Conservation (phyloP, 2,797 vertebrate species). For the Ceyx erithaca region DNA sequence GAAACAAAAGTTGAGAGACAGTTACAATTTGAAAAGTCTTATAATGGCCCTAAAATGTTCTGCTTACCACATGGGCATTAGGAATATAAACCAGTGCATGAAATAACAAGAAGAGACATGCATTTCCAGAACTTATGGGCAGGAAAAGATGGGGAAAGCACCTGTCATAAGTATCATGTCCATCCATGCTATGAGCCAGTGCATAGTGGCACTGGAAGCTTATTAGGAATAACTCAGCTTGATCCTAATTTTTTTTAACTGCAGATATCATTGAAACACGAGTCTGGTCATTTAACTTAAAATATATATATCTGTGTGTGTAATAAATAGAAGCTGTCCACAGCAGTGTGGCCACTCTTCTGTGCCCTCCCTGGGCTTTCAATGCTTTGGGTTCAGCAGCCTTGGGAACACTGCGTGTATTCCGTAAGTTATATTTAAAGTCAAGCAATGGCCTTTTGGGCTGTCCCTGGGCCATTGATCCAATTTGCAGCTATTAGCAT, state of each 20-base stretch:
- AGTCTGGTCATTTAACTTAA: not conserved
- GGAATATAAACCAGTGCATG: not conserved
- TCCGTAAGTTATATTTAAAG: constrained; percentile 10
- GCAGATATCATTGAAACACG: not conserved
- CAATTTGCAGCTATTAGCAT: constrained; percentile 72
- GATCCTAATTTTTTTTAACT: not conserved
- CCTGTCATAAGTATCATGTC: not conserved
- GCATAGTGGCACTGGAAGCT: not conserved
- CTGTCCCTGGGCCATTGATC: constrained; percentile 46
- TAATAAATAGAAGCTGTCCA: not conserved
- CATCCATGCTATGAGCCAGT: not conserved
- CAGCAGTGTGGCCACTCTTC: not conserved
- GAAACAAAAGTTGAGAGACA: not conserved
- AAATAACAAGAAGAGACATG: not conserved
- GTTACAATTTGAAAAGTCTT: not conserved
- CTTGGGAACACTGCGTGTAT: not conserved
- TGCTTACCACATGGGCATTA: not conserved
- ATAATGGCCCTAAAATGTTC: constrained; percentile 9
- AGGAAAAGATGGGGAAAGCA: not conserved
- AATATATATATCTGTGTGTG: not conserved
- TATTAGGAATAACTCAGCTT: not conserved
- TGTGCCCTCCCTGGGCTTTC: not conserved
- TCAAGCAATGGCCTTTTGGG: not conserved
- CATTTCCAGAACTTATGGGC: not conserved
- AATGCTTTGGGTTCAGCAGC: not conserved